These are phyloP conservation scores for Alectura lathami DNA, from an alignment of 2,113 vertebrate genomes.

Conservation along the genomic window DNA sequence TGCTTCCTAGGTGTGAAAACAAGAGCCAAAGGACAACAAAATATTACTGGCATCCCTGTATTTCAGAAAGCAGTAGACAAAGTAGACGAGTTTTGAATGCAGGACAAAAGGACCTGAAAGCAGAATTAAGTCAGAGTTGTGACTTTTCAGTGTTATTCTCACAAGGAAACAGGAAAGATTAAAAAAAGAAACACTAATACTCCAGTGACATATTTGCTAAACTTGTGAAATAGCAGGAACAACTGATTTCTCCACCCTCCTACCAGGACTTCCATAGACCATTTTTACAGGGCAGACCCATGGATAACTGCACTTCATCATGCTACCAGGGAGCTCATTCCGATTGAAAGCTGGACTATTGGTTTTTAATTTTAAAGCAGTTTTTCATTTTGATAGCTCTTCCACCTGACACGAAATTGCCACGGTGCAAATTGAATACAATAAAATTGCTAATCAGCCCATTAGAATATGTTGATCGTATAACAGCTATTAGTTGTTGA, in stretches of 20 bases:
- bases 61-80: conserved; percentile 5
- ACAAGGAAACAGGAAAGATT: neutral
- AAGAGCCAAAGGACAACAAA: neutral
- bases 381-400: conserved; percentile 80
- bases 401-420: conserved; percentile 74
- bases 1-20: neutral
- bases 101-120: neutral
- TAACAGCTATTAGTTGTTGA: conserved; percentile 71
- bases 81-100: neutral
- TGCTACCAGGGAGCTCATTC: conserved; percentile 65
- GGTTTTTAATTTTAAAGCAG: conserved; percentile 77
- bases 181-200: neutral
- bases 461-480: conserved; percentile 74
- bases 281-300: neutral
- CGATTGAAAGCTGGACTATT: conserved; percentile 75
- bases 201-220: neutral
- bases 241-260: neutral
- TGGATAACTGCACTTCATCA: conserved; percentile 45
- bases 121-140: neutral
- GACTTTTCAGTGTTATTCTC: neutral
- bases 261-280: neutral
- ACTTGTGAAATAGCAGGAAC: neutral
- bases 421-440: conserved; percentile 77
- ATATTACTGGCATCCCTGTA: neutral
- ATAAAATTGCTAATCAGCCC: conserved; percentile 79